phyloP scores from a whole-genome alignment of 2,888 invertebrate genomes.

The Taenaris catops region DNA sequence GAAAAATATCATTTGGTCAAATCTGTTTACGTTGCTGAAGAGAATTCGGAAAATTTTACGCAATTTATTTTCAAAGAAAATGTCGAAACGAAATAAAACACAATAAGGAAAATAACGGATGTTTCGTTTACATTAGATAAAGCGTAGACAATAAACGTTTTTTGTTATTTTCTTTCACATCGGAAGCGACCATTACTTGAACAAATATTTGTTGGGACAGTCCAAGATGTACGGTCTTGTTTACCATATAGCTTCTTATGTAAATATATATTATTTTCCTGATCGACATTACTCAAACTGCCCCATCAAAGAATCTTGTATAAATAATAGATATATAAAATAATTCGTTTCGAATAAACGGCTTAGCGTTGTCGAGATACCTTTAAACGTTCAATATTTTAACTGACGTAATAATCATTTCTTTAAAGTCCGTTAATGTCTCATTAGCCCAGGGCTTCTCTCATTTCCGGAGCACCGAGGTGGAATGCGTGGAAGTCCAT shows the following conservation, averaged over 20 bases:
- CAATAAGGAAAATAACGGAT: conserved; percentile 9
- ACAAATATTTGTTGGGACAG: conserved; percentile 44
- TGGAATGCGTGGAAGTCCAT: too few relatives aligned
- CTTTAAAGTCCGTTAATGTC: too few relatives aligned
- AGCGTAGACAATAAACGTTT: conserved; percentile 15
- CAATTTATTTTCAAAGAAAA: conserved; percentile 1
- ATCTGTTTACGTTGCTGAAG: not conserved
- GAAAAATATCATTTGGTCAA: too few relatives aligned
- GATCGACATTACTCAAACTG: not conserved
- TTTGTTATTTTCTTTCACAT: conserved; percentile 17
- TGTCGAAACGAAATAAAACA: conserved; percentile 3
- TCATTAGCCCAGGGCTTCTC: too few relatives aligned
- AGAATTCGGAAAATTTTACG: too few relatives aligned
- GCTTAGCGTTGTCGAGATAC: too few relatives aligned
- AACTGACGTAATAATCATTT: too few relatives aligned
- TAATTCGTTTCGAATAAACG: too few relatives aligned
- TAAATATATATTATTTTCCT: conserved; percentile 3
- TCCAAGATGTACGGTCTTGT: conserved; percentile 28
- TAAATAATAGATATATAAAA: too few relatives aligned
- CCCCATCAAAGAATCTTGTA: too few relatives aligned
- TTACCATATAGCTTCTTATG: not conserved
- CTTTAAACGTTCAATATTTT: too few relatives aligned
- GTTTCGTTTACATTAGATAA: conserved; percentile 15
- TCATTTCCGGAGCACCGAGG: too few relatives aligned
- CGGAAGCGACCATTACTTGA: conserved; percentile 48